phyloP scores from a whole-genome alignment of 2,888 invertebrate genomes.

The Erebia ligea region DNA sequence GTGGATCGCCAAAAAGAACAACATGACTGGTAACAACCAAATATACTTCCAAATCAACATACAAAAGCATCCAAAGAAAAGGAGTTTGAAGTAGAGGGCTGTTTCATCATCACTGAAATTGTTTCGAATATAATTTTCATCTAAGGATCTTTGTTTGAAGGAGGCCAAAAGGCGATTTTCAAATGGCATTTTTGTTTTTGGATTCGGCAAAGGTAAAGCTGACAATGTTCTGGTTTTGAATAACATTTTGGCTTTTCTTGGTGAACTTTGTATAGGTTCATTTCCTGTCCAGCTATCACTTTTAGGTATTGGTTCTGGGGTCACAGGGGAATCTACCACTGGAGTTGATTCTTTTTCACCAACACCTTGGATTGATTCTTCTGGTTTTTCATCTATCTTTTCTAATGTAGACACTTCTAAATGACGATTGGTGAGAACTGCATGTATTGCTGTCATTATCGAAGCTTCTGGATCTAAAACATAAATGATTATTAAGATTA shows the following conservation, averaged over 20 bases:
- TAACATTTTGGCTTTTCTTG: constrained; percentile 70
- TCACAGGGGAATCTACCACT: constrained; percentile 63
- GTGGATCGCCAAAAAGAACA: constrained; percentile 90
- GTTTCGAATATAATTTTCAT: constrained; percentile 73
- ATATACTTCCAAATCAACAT: constrained; percentile 94
- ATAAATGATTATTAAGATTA: background rate
- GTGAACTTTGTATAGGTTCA: constrained; percentile 60
- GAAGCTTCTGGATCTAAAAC: constrained; percentile 73
- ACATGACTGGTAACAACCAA: constrained; percentile 90
- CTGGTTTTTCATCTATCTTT: constrained; percentile 54
- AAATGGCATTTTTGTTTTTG: constrained; percentile 60
- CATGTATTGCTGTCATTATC: constrained; percentile 59
- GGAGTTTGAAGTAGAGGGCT: constrained; percentile 88
- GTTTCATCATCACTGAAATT: constrained; percentile 83
- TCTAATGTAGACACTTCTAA: constrained; percentile 38
- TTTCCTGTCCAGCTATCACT: constrained; percentile 63
- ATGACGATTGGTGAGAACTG: constrained; percentile 57
- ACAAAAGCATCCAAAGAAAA: constrained; percentile 91
- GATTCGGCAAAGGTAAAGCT: constrained; percentile 62
- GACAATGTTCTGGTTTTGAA: constrained; percentile 77
- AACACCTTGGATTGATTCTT: constrained; percentile 53
- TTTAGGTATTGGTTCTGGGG: constrained; percentile 60
- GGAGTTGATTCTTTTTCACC: constrained; percentile 67
- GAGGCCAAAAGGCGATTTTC: constrained; percentile 71
- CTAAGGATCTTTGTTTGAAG: constrained; percentile 69